phyloP scores from a whole-genome alignment of 2,797 vertebrate species.

The Gymnocypris eckloni region DNA sequence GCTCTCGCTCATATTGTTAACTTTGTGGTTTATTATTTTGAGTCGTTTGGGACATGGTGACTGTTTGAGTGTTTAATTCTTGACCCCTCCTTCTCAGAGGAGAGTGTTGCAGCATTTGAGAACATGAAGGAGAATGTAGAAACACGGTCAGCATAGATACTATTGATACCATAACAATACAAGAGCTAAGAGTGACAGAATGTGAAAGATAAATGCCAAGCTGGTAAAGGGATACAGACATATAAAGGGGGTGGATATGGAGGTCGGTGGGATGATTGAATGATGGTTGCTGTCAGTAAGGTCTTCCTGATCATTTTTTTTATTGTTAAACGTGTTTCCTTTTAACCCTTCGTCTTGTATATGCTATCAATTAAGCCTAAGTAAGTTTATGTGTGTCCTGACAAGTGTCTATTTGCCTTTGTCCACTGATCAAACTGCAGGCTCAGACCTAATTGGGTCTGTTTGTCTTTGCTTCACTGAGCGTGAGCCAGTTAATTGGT shows the following conservation, averaged over 20 bases:
- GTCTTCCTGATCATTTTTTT: not conserved
- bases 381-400: constrained; percentile 17
- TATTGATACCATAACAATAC: constrained; percentile 50
- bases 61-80: constrained; percentile 13
- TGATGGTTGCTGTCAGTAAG: not conserved
- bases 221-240: not conserved
- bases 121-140: constrained; percentile 40
- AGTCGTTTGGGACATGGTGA: not conserved
- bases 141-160: constrained; percentile 50
- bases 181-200: constrained; percentile 13
- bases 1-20: not conserved
- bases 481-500: constrained; percentile 55
- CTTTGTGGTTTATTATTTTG: not conserved
- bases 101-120: constrained; percentile 17
- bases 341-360: not conserved
- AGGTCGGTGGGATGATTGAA: not conserved
- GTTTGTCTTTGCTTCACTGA: constrained; percentile 53
- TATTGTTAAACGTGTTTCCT: not conserved
- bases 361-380: constrained; percentile 6
- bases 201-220: not conserved
- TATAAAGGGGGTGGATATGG: not conserved
- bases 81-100: constrained; percentile 25
- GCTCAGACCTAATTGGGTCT: constrained; percentile 54
- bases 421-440: constrained; percentile 18
- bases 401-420: constrained; percentile 34